A percentile compares a stretch with the other conserved stretches of the same genome.
phyloP scores from a whole-genome alignment of 64 coral and sea anemone species.

The Montipora capricornis region DNA sequence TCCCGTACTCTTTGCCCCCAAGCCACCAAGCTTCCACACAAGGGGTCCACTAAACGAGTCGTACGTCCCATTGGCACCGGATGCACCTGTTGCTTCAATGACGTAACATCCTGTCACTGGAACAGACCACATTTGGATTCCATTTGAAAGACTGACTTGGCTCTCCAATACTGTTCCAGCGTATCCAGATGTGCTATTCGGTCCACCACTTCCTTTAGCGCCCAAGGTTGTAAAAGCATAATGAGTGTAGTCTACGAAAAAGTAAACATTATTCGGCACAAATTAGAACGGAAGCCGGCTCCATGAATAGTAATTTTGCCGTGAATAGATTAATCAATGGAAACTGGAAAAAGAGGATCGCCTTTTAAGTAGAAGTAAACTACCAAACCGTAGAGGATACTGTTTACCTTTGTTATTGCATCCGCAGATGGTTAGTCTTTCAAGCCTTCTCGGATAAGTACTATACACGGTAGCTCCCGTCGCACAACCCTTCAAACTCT shows the following conservation, averaged over 20 bases:
- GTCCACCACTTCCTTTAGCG: slow-evolving; percentile 41
- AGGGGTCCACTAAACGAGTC: neutral
- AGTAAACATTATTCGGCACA: neutral
- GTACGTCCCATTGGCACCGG: slow-evolving; percentile 57
- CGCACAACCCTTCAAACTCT: too few relatives aligned
- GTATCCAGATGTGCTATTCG: slow-evolving; percentile 46
- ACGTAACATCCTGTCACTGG: slow-evolving; percentile 65
- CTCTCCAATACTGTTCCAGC: slow-evolving; percentile 51
- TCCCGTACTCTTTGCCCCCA: slow-evolving; percentile 71
- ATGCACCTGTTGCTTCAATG: slow-evolving; percentile 74
- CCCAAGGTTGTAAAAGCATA: slow-evolving; percentile 72
- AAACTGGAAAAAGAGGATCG: too few relatives aligned
- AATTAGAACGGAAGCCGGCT: neutral
- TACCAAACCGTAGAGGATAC: too few relatives aligned
- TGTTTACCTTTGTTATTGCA: too few relatives aligned
- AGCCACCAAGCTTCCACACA: slow-evolving; percentile 55
- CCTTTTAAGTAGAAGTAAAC: too few relatives aligned
- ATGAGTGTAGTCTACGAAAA: neutral
- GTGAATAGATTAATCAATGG: too few relatives aligned
- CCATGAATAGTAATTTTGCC: too few relatives aligned
- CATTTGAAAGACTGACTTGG: slow-evolving; percentile 25
- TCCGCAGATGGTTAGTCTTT: too few relatives aligned
- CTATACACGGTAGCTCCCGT: too few relatives aligned
- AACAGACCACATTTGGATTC: slow-evolving; percentile 74
- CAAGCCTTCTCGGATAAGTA: too few relatives aligned